Conservation (phyloP, 2,797 vertebrate genomes). For the Sebastes cheni region DNA sequence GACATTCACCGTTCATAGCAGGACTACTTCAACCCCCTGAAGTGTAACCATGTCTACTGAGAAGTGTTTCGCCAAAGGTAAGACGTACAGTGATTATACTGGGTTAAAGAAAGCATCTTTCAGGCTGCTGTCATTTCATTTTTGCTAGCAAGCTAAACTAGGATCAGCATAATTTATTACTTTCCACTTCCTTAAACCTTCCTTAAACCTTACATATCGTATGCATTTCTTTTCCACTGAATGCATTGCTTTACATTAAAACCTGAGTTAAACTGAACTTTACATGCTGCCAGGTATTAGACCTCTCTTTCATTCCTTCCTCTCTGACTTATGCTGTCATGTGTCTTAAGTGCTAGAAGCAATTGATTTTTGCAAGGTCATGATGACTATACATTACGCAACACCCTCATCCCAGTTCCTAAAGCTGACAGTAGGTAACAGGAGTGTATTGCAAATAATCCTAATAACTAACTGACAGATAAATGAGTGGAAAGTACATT, state of each 20-base stretch:
- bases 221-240: neutral
- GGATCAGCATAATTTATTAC: neutral
- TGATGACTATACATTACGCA: too few species aligned
- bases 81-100: neutral
- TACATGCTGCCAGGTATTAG: neutral
- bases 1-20: rapidly evolving
- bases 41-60: slow-evolving; percentile 61
- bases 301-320: too few species aligned
- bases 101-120: neutral
- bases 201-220: too few species aligned
- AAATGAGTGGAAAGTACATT: neutral
- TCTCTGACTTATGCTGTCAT: too few species aligned
- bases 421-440: too few species aligned
- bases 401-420: too few species aligned
- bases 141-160: neutral
- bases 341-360: too few species aligned
- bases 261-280: neutral
- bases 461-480: neutral
- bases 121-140: neutral
- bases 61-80: slow-evolving; percentile 78
- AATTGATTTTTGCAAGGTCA: too few species aligned
- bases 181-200: neutral
- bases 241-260: neutral
- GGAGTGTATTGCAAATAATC: neutral
- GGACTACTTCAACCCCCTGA: neutral